Evolutionary conservation across 2,797 vertebrate species (phyloP).

Genomic region (Syngnathus acus): DNA sequence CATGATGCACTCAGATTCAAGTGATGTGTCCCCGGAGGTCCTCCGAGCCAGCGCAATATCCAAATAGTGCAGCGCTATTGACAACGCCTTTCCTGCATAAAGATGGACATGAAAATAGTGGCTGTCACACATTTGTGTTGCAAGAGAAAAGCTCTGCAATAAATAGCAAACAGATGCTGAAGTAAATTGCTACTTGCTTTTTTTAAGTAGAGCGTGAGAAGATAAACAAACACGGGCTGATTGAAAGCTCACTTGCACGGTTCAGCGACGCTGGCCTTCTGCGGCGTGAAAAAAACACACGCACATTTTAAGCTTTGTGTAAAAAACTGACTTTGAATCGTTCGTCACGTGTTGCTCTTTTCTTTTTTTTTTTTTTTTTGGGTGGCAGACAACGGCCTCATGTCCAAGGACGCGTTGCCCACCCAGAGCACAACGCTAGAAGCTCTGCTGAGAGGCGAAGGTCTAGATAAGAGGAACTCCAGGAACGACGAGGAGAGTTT

Average conservation of each 20-base stretch:
- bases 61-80: slow-evolving; percentile 3
- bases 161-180: slow-evolving; percentile 23
- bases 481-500: slow-evolving; percentile 88
- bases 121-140: slow-evolving; percentile 26
- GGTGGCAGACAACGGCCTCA: slow-evolving; percentile 77
- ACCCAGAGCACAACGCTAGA: slow-evolving; percentile 90
- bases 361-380: slow-evolving; percentile 10
- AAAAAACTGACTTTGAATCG: neutral
- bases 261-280: neutral
- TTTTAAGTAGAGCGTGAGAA: slow-evolving; percentile 11
- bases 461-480: slow-evolving; percentile 83
- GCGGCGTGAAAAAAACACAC: neutral
- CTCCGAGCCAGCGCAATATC: slow-evolving; percentile 19
- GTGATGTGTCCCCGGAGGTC: slow-evolving; percentile 19
- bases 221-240: slow-evolving; percentile 15
- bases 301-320: neutral
- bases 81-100: slow-evolving; percentile 8
- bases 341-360: neutral
- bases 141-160: neutral
- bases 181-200: slow-evolving; percentile 18
- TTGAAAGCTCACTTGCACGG: slow-evolving; percentile 5
- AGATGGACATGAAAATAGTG: slow-evolving; percentile 17
- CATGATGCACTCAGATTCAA: slow-evolving; percentile 33
- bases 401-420: slow-evolving; percentile 82
- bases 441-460: slow-evolving; percentile 88